Evolutionary conservation across 2,888 invertebrate species (phyloP), one percentile per base, ranked within the genome.

Genomic region (Dendrolimus houi): DNA sequence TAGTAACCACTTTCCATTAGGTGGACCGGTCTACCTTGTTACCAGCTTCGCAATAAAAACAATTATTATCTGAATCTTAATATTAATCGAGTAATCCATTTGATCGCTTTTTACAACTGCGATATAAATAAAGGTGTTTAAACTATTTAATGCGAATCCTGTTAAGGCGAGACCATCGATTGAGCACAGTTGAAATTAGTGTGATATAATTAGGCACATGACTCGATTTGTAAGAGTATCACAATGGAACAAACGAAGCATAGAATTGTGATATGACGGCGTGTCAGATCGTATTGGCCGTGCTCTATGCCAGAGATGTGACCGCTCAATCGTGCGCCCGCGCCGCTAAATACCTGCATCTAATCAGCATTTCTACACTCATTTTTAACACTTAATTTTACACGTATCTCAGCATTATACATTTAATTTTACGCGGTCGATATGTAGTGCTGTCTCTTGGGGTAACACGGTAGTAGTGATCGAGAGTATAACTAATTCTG

Each of bases 311-410:
- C 62, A 59, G 72, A 78, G 84, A 85, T 86, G 85, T 86, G 85
- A 86, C 85, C 80, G 72, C 86, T 87, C 83, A 79, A 86, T 87
- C 83, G 77, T 63, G 67, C 71, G 65, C 69, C 75, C 72, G 70
- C 71, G 63, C 76, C 71, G 75, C 85, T 88, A 89, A 88, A 89
- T 87, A 89, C 89, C 90, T 90, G 89, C 65, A 83, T 80, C 90
- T 86, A 90, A 90, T 90, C 89, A 90, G 75, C 87, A 89, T 90
- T 89, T 81, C 83, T 88, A 90, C 88, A 90, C 89, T 86, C 74
- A 89, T 89, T 90, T 88, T 88, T 85, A 89, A 90, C 89, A 90
- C 85, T 87, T 86, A 83, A 88, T 90, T 90, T 88, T 85, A 87
- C 85, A 88, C 89, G 81, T 88, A 89, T 89, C 88, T 87, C 81